These are phyloP conservation scores for Muricea muricata DNA, from an alignment of 92 coral and sea anemone genomes.

Conservation along the genomic window DNA sequence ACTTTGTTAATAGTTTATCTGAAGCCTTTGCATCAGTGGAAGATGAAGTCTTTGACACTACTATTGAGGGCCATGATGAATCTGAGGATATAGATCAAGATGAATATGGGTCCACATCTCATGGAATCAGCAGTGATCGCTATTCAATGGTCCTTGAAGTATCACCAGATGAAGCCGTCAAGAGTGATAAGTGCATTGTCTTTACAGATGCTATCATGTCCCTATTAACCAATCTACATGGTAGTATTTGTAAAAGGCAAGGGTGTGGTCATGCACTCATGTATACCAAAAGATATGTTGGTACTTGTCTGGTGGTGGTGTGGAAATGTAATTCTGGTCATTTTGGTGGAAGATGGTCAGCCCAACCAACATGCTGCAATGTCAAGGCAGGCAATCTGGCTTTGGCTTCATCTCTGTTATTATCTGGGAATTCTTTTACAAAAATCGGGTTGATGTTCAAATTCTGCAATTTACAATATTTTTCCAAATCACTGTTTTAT, in stretches of 20 bases:
- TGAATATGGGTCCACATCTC: too few relatives aligned
- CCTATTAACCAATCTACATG: neutral
- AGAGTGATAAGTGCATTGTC: constrained; percentile 41
- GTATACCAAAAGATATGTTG: constrained; percentile 24
- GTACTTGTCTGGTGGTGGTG: constrained; percentile 32
- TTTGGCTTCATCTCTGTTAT: constrained; percentile 24
- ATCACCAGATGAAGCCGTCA: constrained; percentile 4
- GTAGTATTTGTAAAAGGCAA: neutral
- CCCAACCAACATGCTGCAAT: constrained; percentile 32
- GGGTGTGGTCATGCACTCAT: neutral
- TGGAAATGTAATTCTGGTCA: constrained; percentile 49
- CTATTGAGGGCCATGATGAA: neutral
- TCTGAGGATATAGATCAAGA: neutral
- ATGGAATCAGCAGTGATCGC: neutral
- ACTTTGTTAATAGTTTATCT: too few relatives aligned
- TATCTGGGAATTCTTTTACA: constrained; percentile 46
- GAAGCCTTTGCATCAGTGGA: too few relatives aligned
- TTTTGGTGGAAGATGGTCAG: constrained; percentile 37
- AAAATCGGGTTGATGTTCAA: constrained; percentile 51
- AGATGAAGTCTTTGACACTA: neutral
- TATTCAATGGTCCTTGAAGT: neutral
- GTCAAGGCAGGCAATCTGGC: constrained; percentile 28
- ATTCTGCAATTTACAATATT: constrained; percentile 40
- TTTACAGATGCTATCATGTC: constrained; percentile 25
- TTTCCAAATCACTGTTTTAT: constrained; percentile 30